Percentiles rank a stretch among this genome's conserved stretches.
Conservation (phyloP, 2,113 vertebrate genomes). For the Periophthalmus modestus region DNA sequence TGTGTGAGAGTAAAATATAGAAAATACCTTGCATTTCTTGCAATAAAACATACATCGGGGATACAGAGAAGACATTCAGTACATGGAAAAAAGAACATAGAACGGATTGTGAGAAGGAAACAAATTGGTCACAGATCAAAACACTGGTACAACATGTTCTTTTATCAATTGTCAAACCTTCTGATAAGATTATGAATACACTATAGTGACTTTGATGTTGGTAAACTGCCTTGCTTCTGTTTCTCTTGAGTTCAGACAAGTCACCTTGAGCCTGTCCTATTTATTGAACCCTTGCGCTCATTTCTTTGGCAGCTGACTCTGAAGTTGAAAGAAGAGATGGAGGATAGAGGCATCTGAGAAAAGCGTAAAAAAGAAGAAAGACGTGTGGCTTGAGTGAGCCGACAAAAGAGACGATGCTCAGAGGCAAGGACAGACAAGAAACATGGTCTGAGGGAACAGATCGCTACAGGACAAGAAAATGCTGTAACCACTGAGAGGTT, state of each 20-base stretch:
- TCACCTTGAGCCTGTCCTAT: constrained; percentile 29
- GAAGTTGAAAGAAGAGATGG: constrained; percentile 44
- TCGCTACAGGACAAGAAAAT: constrained; percentile 23
- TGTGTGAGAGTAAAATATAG: too few species aligned
- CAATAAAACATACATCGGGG: too few species aligned
- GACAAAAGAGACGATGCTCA: not conserved
- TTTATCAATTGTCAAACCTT: not conserved
- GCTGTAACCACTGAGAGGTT: constrained; percentile 16
- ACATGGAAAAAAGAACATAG: too few species aligned
- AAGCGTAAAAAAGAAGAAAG: constrained; percentile 25
- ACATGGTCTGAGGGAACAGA: constrained; percentile 4
- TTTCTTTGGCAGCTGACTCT: constrained; percentile 22
- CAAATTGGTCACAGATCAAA: not conserved
- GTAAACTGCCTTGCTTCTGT: constrained; percentile 3
- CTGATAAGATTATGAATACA: not conserved
- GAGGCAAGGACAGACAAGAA: constrained; percentile 37
- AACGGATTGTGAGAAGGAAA: too few species aligned
- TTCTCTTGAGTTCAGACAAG: constrained; percentile 4
- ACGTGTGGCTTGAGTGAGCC: not conserved
- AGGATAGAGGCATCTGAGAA: constrained; percentile 23
- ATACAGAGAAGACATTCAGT: too few species aligned
- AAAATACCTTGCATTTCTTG: too few species aligned
- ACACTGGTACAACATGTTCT: not conserved
- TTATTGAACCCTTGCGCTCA: constrained; percentile 32
- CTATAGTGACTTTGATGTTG: not conserved